Evolutionary conservation across 2,888 invertebrate species (phyloP).

Genomic region (Loripinus fragilis): DNA sequence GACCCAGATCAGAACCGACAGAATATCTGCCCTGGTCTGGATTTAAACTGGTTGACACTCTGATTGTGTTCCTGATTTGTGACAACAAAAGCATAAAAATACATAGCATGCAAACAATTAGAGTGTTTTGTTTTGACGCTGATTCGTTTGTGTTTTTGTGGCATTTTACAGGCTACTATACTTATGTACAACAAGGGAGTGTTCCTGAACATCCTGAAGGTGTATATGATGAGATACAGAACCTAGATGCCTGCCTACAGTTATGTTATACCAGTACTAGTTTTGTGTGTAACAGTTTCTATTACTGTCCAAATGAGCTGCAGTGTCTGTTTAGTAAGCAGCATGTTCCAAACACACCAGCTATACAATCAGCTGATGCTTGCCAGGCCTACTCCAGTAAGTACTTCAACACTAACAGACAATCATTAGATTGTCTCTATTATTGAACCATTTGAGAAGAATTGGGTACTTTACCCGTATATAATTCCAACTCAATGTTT

Average conservation of each 20-base stretch:
- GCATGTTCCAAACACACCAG: conserved; percentile 42
- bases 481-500: too few species aligned
- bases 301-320: conserved; percentile 57
- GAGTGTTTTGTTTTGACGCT: too few species aligned
- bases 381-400: conserved; percentile 46
- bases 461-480: too few species aligned
- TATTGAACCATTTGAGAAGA: too few species aligned
- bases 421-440: too few species aligned
- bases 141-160: neutral
- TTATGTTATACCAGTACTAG: conserved; percentile 59
- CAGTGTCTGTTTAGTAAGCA: conserved; percentile 64
- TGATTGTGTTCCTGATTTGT: too few species aligned
- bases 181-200: conserved; percentile 45
- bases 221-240: conserved; percentile 21
- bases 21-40: too few species aligned
- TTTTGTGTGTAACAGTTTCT: conserved; percentile 71
- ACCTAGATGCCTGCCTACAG: conserved; percentile 60
- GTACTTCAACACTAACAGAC: too few species aligned
- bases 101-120: too few species aligned
- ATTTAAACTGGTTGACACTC: too few species aligned
- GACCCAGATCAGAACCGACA: too few species aligned
- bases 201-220: conserved; percentile 48
- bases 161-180: conserved; percentile 61
- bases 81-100: too few species aligned
- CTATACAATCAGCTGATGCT: neutral